A percentile compares a stretch with the other conserved stretches of the same genome.
These are phyloP conservation scores for Notoglanidium macrostoma DNA, from an alignment of 2,797 vertebrate species.

Conservation along the genomic window DNA sequence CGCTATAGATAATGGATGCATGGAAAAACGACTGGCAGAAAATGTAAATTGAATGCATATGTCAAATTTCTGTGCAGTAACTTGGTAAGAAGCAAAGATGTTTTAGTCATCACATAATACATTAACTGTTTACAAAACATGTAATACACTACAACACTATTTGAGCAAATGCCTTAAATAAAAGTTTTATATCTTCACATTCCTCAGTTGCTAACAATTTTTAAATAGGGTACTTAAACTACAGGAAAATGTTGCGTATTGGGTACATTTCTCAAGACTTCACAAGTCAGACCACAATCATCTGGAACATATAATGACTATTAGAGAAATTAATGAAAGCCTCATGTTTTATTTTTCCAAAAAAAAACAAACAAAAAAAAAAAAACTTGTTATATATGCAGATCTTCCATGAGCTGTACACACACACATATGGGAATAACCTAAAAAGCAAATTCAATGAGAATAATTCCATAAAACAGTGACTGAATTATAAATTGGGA, in stretches of 20 bases:
- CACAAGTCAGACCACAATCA: constrained; percentile 50
- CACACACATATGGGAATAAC: constrained; percentile 5
- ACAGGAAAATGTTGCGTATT: constrained; percentile 44
- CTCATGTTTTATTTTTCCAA: constrained; percentile 18
- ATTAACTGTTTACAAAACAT: constrained; percentile 10
- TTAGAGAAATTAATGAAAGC: constrained; percentile 51
- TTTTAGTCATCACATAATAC: background rate
- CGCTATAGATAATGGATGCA: too few relatives aligned
- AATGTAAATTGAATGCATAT: background rate
- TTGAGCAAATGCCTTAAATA: background rate
- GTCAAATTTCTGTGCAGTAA: background rate
- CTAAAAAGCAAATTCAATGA: background rate
- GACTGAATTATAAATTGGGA: background rate
- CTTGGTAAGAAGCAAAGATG: background rate
- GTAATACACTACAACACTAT: background rate
- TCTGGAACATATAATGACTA: constrained; percentile 48
- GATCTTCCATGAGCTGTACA: constrained; percentile 14
- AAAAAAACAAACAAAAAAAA: background rate
- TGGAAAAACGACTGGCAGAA: constrained; percentile 5
- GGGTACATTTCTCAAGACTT: constrained; percentile 31
- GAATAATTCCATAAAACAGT: background rate
- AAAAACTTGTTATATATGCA: constrained; percentile 20
- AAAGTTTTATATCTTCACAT: constrained; percentile 6
- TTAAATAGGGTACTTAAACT: constrained; percentile 54
- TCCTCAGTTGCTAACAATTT: constrained; percentile 12